Evolutionary conservation across 2,797 vertebrate species (phyloP).

Genomic region (Channa striata): DNA sequence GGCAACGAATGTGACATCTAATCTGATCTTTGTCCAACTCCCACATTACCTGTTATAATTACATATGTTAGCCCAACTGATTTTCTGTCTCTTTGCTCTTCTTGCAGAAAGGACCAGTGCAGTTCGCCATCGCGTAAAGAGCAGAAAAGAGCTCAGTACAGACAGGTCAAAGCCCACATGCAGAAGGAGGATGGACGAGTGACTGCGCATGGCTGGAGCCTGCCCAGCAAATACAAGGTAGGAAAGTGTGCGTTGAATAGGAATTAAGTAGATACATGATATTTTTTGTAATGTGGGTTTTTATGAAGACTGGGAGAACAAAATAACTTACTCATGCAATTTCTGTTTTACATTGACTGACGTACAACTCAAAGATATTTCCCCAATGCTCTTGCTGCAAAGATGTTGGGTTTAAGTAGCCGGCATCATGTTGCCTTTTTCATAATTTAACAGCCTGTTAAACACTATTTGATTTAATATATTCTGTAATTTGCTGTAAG

Average conservation of each 20-base stretch:
- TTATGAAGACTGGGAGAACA: too few relatives aligned
- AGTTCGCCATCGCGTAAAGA: constrained; percentile 90
- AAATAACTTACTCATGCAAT: too few relatives aligned
- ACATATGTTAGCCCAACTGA: background rate
- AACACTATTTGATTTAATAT: background rate
- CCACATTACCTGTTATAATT: background rate
- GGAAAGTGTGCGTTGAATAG: background rate
- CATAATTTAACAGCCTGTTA: background rate
- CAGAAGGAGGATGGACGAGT: constrained; percentile 93
- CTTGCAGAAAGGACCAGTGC: constrained; percentile 76
- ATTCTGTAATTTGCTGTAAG: background rate
- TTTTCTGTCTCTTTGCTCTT: constrained; percentile 1
- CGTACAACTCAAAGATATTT: too few relatives aligned
- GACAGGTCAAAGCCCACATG: constrained; percentile 96
- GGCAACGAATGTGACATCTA: background rate
- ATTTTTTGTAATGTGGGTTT: too few relatives aligned
- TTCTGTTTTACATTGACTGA: too few relatives aligned
- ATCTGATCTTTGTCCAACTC: background rate
- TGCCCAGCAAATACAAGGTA: constrained; percentile 88
- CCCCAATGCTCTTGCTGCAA: too few relatives aligned
- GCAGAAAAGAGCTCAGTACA: constrained; percentile 96
- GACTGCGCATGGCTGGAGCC: constrained; percentile 97
- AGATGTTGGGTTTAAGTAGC: too few relatives aligned
- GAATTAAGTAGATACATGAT: too few relatives aligned
- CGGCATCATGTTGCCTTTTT: too few relatives aligned